Evolutionary conservation across 1,140 invertebrate species (phyloP).

Genomic region (Oreohelix idahoensis): DNA sequence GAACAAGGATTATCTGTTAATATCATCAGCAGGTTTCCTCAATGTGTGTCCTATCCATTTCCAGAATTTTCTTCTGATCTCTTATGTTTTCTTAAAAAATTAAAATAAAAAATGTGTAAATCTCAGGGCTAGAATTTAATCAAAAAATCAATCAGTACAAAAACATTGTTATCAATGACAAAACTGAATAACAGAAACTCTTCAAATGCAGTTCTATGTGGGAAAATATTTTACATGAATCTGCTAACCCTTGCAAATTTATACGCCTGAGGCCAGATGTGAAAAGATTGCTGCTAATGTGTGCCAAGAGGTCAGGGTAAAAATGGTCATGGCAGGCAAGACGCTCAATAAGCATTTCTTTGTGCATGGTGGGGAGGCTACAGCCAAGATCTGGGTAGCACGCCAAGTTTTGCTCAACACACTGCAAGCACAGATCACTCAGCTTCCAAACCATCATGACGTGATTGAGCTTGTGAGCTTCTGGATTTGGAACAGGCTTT

Average conservation of each 20-base stretch:
- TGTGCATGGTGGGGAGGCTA: constrained; percentile 56
- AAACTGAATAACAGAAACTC: not conserved
- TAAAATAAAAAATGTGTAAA: too few relatives aligned
- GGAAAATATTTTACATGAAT: not conserved
- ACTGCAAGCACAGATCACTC: constrained; percentile 56
- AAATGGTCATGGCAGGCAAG: constrained; percentile 60
- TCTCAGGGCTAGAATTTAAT: too few relatives aligned
- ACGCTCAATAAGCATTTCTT: constrained; percentile 60
- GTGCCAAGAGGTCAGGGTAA: constrained; percentile 46
- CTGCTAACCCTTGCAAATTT: constrained; percentile 48
- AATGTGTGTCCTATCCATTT: too few relatives aligned
- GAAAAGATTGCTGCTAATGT: constrained; percentile 57
- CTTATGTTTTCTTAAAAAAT: too few relatives aligned
- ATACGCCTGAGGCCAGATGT: constrained; percentile 48
- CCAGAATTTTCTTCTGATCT: too few relatives aligned
- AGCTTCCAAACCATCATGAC: constrained; percentile 58
- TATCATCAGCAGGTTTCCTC: too few relatives aligned
- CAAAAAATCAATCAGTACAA: too few relatives aligned
- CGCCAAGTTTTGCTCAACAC: constrained; percentile 53
- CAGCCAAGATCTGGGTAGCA: constrained; percentile 49
- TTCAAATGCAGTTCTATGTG: too few relatives aligned
- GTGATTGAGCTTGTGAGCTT: not conserved
- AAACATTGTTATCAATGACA: not conserved
- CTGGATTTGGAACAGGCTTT: not conserved
- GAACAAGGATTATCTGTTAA: too few relatives aligned